Conservation (phyloP, 1,140 invertebrate genomes). For the Neoseiulus cucumeris region DNA sequence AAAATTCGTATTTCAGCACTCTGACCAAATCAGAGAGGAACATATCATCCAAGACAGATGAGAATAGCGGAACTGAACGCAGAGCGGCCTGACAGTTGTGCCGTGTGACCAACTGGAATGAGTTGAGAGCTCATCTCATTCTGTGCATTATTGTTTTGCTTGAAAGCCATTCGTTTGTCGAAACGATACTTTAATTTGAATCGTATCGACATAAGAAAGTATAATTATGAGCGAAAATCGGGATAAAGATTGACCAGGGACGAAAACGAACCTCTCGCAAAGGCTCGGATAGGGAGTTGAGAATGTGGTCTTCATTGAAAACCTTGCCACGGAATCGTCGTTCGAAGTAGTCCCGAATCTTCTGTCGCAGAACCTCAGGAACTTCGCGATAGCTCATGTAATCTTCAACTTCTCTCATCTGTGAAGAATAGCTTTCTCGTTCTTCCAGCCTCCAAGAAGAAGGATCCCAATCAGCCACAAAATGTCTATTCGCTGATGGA, state of each 20-base stretch:
- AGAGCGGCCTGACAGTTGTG: neutral
- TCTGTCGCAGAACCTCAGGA: neutral
- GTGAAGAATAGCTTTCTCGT: too few relatives aligned
- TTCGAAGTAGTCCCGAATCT: neutral
- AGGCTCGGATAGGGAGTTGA: neutral
- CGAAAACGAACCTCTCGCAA: neutral
- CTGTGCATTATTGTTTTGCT: too few relatives aligned
- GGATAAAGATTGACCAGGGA: neutral
- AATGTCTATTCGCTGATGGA: too few relatives aligned
- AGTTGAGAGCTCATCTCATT: too few relatives aligned
- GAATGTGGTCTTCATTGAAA: conserved; percentile 1
- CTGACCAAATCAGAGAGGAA: conserved; percentile 95
- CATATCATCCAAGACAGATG: neutral
- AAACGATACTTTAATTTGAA: too few relatives aligned
- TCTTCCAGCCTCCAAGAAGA: too few relatives aligned
- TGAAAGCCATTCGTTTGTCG: too few relatives aligned
- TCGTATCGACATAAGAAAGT: too few relatives aligned
- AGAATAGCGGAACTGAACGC: conserved; percentile 8
- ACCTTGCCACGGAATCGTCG: neutral
- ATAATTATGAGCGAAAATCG: too few relatives aligned
- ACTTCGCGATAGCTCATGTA: neutral
- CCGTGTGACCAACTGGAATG: neutral
- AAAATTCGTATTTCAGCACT: conserved; percentile 95
- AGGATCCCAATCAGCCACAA: too few relatives aligned
- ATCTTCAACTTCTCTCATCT: neutral